A percentile compares a stretch with the other conserved stretches of the same genome.
Evolutionary conservation across 2,113 vertebrate genomes (phyloP).

Genomic region (Aleadryas rufinucha): DNA sequence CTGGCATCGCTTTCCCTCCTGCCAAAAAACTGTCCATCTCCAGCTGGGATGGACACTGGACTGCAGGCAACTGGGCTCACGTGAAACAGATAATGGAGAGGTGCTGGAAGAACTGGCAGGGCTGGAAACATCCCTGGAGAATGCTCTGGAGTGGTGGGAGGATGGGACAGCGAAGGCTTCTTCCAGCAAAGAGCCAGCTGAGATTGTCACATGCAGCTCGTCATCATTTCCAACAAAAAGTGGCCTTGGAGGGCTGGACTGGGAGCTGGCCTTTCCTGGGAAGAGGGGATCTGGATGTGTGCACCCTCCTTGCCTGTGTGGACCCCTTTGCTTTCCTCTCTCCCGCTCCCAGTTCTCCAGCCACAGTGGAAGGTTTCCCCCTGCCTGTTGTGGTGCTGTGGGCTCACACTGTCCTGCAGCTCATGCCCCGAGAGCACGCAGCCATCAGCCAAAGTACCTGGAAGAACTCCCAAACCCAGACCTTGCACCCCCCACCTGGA

Average conservation of each 20-base stretch:
- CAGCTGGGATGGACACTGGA: neutral
- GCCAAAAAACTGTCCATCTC: neutral
- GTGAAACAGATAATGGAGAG: neutral
- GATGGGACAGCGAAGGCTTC: neutral
- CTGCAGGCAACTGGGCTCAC: neutral
- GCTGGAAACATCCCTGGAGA: neutral
- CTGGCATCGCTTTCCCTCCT: fast-evolving
- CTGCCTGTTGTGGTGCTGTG: neutral
- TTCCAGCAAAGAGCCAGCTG: neutral
- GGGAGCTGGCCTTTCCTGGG: neutral
- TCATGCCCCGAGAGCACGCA: fast-evolving
- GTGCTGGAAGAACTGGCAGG: neutral
- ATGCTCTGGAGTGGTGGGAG: neutral
- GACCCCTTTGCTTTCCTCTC: neutral
- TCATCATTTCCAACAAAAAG: neutral
- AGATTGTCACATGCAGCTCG: neutral
- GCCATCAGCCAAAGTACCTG: neutral
- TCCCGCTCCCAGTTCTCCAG: neutral
- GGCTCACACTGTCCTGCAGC: neutral
- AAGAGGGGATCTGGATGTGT: neutral
- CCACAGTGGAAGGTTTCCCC: neutral
- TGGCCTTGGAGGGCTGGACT: neutral
- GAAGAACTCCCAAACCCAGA: neutral
- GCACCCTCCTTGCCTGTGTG: neutral
- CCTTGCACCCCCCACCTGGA: fast-evolving